A percentile compares a stretch with the other conserved stretches of the same genome.
Conservation (phyloP, 2,113 vertebrate species). For the Brachirus orientalis region DNA sequence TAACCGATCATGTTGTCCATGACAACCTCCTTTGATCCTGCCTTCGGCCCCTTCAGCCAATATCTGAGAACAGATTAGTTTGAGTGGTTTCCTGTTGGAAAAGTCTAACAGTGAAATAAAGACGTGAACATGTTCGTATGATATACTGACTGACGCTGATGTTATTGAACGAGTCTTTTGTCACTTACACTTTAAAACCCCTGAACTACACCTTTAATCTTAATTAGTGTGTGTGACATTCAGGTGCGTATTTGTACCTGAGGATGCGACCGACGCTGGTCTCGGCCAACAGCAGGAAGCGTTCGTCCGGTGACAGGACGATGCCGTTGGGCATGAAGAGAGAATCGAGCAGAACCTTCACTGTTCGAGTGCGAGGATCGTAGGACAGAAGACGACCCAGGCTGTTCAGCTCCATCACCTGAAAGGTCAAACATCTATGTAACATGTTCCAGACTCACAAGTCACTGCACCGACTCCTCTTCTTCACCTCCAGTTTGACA, state of each 20-base stretch:
- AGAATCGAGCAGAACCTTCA: constrained; percentile 67
- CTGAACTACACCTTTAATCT: too few species aligned
- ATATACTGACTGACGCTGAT: too few species aligned
- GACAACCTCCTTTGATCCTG: constrained; percentile 71
- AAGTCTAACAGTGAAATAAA: too few species aligned
- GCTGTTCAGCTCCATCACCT: constrained; percentile 80
- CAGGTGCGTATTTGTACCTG: too few species aligned
- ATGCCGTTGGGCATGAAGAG: constrained; percentile 81
- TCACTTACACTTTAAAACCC: too few species aligned
- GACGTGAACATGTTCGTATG: too few species aligned
- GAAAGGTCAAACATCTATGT: not conserved
- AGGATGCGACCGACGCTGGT: constrained; percentile 78
- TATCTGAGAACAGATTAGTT: constrained; percentile 52
- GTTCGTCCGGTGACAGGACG: constrained; percentile 72
- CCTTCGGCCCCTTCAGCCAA: constrained; percentile 77
- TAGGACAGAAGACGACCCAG: constrained; percentile 74
- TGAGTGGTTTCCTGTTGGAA: too few species aligned
- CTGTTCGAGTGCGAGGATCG: constrained; percentile 57
- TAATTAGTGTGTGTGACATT: too few species aligned
- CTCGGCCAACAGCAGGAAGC: constrained; percentile 77
- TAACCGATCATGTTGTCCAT: constrained; percentile 81
- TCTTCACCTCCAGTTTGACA: constrained; percentile 77
- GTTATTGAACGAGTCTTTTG: too few species aligned
- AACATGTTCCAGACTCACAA: too few species aligned
- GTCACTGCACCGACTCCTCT: not conserved